phyloP scores from a whole-genome alignment of 1,140 invertebrate species.

The Drosophila triauraria region DNA sequence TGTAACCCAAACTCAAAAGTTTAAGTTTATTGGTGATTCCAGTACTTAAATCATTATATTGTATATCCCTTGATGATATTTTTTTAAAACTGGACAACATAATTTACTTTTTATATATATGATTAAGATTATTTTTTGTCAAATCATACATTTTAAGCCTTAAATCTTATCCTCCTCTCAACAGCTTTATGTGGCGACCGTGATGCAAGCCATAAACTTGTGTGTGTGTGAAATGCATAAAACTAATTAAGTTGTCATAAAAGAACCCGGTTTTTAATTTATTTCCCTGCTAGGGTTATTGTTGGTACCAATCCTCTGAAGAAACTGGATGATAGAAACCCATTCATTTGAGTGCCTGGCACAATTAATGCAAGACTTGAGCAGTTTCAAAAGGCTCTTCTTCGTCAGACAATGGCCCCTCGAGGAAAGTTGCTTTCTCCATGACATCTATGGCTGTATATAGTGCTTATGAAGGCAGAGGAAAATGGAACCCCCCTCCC shows the following conservation, averaged over 20 bases:
- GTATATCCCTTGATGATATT: no score
- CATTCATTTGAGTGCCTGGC: slow-evolving; percentile 5
- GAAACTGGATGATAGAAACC: slow-evolving; percentile 3
- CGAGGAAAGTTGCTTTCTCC: slow-evolving; percentile 38
- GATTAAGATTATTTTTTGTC: no score
- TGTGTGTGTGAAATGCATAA: not conserved
- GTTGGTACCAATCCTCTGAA: not conserved
- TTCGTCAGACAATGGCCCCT: slow-evolving; percentile 30
- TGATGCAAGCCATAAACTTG: no score
- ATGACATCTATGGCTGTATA: slow-evolving; percentile 30
- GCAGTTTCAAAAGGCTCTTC: slow-evolving; percentile 19
- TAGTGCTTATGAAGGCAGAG: slow-evolving; percentile 14
- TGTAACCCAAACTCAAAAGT: no score
- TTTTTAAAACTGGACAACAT: no score
- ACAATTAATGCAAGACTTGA: slow-evolving; percentile 29
- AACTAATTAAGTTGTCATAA: no score
- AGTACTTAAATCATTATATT: no score
- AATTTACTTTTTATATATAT: no score
- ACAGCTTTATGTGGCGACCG: no score
- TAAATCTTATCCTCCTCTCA: no score
- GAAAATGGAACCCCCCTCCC: not conserved
- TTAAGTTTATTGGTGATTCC: no score
- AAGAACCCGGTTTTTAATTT: not conserved
- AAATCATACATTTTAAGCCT: no score
- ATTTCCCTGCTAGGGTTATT: not conserved